Percentiles rank a stretch among this genome's conserved stretches.
Evolutionary conservation across 1,140 invertebrate species (phyloP).

Genomic region (Adoxophyes honmai): DNA sequence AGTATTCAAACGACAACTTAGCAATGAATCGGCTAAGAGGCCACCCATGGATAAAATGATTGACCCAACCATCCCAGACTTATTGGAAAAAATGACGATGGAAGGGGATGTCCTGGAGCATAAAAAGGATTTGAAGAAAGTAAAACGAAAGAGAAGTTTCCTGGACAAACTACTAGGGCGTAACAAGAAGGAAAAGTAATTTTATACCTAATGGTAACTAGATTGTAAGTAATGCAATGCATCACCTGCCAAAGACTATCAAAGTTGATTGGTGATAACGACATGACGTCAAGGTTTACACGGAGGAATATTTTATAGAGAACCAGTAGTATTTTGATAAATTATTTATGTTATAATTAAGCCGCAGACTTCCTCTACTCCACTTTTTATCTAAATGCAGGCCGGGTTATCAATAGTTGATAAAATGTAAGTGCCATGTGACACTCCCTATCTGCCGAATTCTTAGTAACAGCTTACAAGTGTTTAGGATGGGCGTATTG

Average conservation of each 20-base stretch:
- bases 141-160: slow-evolving; percentile 69
- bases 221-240: slow-evolving; percentile 33
- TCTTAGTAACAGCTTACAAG: slow-evolving; percentile 25
- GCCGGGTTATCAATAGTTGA: slow-evolving; percentile 65
- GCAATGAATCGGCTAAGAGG: slow-evolving; percentile 47
- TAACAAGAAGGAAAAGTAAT: slow-evolving; percentile 54
- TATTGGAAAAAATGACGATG: slow-evolving; percentile 60
- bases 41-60: slow-evolving; percentile 36
- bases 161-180: slow-evolving; percentile 64
- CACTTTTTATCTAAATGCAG: slow-evolving; percentile 63
- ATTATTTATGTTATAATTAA: slow-evolving; percentile 49
- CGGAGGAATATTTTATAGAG: slow-evolving; percentile 38
- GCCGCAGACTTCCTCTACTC: slow-evolving; percentile 51
- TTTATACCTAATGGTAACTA: slow-evolving; percentile 32
- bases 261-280: slow-evolving; percentile 34
- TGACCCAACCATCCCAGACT: slow-evolving; percentile 61
- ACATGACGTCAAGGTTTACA: slow-evolving; percentile 51
- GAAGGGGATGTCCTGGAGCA: slow-evolving; percentile 53
- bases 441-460: slow-evolving; percentile 58
- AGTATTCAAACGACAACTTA: slow-evolving; percentile 45
- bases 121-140: slow-evolving; percentile 50
- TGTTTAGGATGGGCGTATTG: neutral
- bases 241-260: slow-evolving; percentile 61
- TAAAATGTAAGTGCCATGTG: slow-evolving; percentile 64
- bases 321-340: slow-evolving; percentile 19